phyloP scores from a whole-genome alignment of 2,797 vertebrate genomes.

The Lerista edwardsae region DNA sequence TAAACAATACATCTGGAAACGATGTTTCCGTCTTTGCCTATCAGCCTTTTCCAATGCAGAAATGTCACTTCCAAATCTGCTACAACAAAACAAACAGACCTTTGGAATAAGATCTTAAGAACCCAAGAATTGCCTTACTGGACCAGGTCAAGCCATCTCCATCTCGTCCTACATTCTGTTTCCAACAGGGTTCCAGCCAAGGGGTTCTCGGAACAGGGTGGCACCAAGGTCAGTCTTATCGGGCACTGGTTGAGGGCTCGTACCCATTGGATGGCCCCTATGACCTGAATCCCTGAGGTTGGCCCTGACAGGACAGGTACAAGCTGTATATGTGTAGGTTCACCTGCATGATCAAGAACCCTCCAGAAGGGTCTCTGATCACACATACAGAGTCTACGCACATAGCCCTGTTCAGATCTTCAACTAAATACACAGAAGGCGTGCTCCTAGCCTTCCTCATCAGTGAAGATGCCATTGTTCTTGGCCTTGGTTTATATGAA shows the following conservation, averaged over 20 bases:
- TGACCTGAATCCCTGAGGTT: no score
- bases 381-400: neutral
- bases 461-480: neutral
- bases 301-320: neutral
- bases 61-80: constrained; percentile 68
- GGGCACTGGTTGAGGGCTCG: no score
- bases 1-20: constrained; percentile 62
- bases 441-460: neutral
- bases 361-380: no score
- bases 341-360: neutral
- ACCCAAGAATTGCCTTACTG: neutral
- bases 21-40: constrained; percentile 54
- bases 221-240: no score
- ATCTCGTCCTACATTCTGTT: neutral
- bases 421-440: neutral
- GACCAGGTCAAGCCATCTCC: constrained; percentile 9
- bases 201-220: neutral
- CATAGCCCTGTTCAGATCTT: neutral
- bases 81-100: constrained; percentile 63
- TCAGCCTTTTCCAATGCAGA: constrained; percentile 64
- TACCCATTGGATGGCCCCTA: no score
- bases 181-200: neutral
- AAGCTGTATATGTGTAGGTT: neutral
- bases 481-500: neutral
- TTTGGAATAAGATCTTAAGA: constrained; percentile 41